Evolutionary conservation across 2,797 vertebrate genomes (phyloP).

Genomic region (Poliocrania exsul): DNA sequence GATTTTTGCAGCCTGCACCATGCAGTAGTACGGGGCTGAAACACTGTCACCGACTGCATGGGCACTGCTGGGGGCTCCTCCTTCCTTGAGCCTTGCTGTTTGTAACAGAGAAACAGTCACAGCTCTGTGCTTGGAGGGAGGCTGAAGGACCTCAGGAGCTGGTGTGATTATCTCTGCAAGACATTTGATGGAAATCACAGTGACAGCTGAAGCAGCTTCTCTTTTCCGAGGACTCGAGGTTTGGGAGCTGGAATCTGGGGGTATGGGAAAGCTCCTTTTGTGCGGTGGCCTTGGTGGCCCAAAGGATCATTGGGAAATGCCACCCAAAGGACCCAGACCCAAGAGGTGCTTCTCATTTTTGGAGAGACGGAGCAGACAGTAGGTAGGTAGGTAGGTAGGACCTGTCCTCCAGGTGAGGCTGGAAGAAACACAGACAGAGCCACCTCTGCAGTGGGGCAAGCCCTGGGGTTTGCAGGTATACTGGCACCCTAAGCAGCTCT

Average conservation of each 20-base stretch:
- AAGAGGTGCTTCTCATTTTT: not conserved
- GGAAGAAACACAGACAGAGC: rapidly evolving
- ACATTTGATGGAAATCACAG: not conserved
- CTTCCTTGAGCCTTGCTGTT: not conserved
- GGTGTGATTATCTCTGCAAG: not conserved
- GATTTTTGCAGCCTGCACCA: not conserved
- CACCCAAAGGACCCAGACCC: not conserved
- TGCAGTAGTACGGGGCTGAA: not conserved
- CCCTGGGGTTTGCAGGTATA: not conserved
- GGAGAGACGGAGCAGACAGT: not conserved
- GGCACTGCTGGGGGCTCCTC: not conserved
- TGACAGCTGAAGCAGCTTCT: not conserved
- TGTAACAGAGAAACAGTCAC: not conserved
- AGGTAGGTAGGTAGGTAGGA: not conserved
- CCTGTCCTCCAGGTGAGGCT: not conserved
- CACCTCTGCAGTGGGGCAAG: not conserved
- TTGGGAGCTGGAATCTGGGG: not conserved
- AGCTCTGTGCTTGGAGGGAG: not conserved
- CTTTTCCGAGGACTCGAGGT: not conserved
- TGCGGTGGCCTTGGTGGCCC: not conserved
- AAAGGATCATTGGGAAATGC: not conserved
- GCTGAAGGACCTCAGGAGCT: not conserved
- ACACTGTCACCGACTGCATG: rapidly evolving
- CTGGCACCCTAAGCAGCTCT: not conserved
- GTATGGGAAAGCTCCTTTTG: not conserved